These are phyloP conservation scores for Parnassius orleans DNA, from an alignment of 2,888 invertebrate genomes.

Conservation along the genomic window DNA sequence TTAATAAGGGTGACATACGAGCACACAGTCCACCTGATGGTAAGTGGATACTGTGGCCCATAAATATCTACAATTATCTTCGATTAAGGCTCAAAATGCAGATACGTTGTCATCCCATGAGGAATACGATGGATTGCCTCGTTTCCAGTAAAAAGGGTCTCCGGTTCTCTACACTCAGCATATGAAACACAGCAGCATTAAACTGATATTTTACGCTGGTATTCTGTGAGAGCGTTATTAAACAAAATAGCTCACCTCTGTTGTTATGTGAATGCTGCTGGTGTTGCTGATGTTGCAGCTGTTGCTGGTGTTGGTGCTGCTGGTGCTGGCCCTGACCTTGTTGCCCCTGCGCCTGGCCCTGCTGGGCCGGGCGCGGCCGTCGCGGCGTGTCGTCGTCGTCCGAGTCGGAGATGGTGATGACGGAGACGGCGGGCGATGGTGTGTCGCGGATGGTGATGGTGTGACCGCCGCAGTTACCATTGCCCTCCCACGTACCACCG, in stretches of 20 bases:
- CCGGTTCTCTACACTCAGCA: too few relatives aligned
- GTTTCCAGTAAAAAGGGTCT: too few relatives aligned
- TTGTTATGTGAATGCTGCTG: constrained; percentile 44
- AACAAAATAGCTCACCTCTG: constrained; percentile 38
- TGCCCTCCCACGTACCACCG: constrained; percentile 38
- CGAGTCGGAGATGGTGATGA: constrained; percentile 97
- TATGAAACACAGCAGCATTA: too few relatives aligned
- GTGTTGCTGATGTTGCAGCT: constrained; percentile 26
- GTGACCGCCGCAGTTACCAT: constrained; percentile 79
- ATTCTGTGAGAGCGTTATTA: too few relatives aligned
- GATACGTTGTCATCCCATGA: too few relatives aligned
- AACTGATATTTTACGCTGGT: too few relatives aligned
- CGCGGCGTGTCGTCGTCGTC: constrained; percentile 86
- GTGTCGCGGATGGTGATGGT: constrained; percentile 98
- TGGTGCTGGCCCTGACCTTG: constrained; percentile 36
- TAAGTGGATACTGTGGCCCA: too few relatives aligned
- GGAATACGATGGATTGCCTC: too few relatives aligned
- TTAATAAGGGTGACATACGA: too few relatives aligned
- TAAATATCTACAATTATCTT: too few relatives aligned
- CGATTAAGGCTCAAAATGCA: too few relatives aligned
- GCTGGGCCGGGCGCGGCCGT: constrained; percentile 34
- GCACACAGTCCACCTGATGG: too few relatives aligned
- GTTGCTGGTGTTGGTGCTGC: constrained; percentile 32
- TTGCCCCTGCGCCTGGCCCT: constrained; percentile 36
- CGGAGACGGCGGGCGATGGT: constrained; percentile 96